Conservation (phyloP, 2,797 vertebrate species). For the Hybognathus amarus region DNA sequence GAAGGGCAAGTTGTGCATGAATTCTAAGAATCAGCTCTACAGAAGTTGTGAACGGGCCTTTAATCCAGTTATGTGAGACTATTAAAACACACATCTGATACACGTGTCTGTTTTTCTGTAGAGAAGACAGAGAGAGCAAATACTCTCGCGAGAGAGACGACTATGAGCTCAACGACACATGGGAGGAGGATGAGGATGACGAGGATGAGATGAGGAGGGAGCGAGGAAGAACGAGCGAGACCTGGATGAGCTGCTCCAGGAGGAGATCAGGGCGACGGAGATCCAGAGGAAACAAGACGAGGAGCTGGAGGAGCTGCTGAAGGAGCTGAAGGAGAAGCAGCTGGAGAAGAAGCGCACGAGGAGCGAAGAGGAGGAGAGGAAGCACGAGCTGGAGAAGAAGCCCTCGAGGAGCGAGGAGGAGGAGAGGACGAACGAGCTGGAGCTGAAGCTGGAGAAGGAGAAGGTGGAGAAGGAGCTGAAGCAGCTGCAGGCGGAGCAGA, state of each 20-base stretch:
- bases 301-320: slow-evolving; percentile 32
- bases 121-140: slow-evolving; percentile 31
- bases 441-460: slow-evolving; percentile 59
- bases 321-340: slow-evolving; percentile 32
- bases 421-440: slow-evolving; percentile 51
- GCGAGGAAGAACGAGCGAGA: slow-evolving; percentile 39
- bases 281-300: not conserved
- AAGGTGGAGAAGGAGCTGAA: slow-evolving; percentile 27
- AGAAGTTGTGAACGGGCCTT: no score
- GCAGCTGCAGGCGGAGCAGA: slow-evolving; percentile 41
- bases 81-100: not conserved
- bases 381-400: slow-evolving; percentile 63
- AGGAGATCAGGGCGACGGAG: slow-evolving; percentile 42
- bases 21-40: no score
- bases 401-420: slow-evolving; percentile 56
- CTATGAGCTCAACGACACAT: not conserved
- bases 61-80: no score
- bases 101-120: not conserved
- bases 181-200: slow-evolving; percentile 7
- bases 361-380: slow-evolving; percentile 58
- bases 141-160: slow-evolving; percentile 21
- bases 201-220: not conserved
- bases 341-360: not conserved
- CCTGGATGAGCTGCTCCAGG: slow-evolving; percentile 46
- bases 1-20: no score